These are phyloP conservation scores for Isoperla grammatica DNA, from an alignment of 2,888 invertebrate genomes.

Conservation along the genomic window DNA sequence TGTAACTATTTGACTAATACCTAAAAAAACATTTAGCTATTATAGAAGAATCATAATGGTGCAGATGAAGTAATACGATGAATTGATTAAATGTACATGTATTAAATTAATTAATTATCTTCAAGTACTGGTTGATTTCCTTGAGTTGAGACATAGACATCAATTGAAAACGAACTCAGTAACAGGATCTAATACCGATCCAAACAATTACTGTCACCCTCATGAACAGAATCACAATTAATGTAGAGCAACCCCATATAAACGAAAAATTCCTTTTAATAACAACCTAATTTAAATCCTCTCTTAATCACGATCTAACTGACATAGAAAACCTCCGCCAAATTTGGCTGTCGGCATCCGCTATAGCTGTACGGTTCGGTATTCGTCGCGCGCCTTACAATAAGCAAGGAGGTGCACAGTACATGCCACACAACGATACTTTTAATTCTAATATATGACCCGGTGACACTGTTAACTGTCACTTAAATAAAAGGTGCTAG, in stretches of 20 bases:
- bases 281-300: constrained; percentile 1
- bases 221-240: neutral
- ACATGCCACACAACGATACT: neutral
- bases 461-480: constrained; percentile 6
- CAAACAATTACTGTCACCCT: constrained; percentile 2
- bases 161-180: neutral
- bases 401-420: too few species aligned
- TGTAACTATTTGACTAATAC: too few species aligned
- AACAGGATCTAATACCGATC: neutral
- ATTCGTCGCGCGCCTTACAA: neutral
- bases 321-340: neutral
- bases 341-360: neutral
- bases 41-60: too few species aligned
- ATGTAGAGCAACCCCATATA: too few species aligned
- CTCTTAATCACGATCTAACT: neutral
- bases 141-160: neutral
- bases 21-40: too few species aligned
- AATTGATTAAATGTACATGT: too few species aligned
- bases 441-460: neutral
- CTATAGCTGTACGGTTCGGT: neutral
- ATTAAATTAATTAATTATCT: too few species aligned
- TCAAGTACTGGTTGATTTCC: too few species aligned
- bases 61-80: too few species aligned
- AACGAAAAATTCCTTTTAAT: constrained; percentile 9
- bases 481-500: constrained; percentile 28